phyloP scores from a whole-genome alignment of 2,797 vertebrate species.

The Gymnothorax javanicus region DNA sequence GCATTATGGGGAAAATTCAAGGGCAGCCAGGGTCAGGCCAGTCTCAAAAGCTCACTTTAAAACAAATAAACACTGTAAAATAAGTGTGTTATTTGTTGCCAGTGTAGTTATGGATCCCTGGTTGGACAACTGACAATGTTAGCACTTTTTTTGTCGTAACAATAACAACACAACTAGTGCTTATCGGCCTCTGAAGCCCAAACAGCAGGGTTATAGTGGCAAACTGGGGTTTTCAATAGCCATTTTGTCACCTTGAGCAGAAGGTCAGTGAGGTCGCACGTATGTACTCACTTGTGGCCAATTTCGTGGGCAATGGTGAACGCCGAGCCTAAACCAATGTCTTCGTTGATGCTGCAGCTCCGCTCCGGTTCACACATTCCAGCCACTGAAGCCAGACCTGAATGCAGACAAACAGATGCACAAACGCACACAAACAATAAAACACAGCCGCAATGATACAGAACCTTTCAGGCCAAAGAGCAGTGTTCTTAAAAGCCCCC shows the following conservation, averaged over 20 bases:
- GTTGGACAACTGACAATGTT: not conserved
- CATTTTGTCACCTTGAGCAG: not conserved
- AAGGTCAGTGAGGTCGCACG: slow-evolving; percentile 12
- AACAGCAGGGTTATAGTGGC: slow-evolving; percentile 4
- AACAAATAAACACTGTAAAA: slow-evolving; percentile 1
- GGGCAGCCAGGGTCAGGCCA: not conserved
- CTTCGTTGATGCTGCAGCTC: slow-evolving; percentile 99
- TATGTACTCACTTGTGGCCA: slow-evolving; percentile 97
- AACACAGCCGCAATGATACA: no score
- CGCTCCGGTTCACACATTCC: slow-evolving; percentile 99
- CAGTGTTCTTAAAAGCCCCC: slow-evolving; percentile 75
- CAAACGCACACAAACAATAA: slow-evolving; percentile 68
- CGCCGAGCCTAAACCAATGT: slow-evolving; percentile 96
- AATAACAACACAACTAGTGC: not conserved
- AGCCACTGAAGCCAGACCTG: slow-evolving; percentile 97
- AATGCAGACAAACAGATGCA: slow-evolving; percentile 79
- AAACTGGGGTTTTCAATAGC: not conserved
- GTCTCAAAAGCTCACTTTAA: not conserved
- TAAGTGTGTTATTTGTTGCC: not conserved
- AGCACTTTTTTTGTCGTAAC: not conserved
- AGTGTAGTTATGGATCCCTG: not conserved
- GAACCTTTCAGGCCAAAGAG: slow-evolving; percentile 81
- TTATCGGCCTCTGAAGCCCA: not conserved
- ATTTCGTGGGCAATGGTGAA: slow-evolving; percentile 99
- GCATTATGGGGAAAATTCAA: not conserved